phyloP scores from a whole-genome alignment of 2,888 invertebrate genomes.

The Exephanes ischioxanthus region DNA sequence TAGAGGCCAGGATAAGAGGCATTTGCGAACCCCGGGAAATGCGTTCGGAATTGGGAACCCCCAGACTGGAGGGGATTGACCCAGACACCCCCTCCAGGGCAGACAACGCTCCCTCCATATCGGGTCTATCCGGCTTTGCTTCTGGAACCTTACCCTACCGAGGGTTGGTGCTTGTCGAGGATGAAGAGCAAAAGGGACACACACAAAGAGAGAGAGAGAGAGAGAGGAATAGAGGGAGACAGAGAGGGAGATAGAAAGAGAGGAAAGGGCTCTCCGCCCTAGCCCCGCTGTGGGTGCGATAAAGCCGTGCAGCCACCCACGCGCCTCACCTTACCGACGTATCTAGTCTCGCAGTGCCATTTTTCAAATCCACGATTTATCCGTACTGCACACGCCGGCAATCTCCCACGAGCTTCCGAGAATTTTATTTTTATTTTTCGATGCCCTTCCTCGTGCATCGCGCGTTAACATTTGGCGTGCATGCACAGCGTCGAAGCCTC shows the following conservation, averaged over 20 bases:
- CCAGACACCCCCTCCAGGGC: constrained; percentile 84
- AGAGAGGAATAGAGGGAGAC: constrained; percentile 23
- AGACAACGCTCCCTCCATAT: constrained; percentile 77
- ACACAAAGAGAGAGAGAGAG: constrained; percentile 13
- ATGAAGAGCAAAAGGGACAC: constrained; percentile 35
- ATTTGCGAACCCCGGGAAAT: constrained; percentile 83
- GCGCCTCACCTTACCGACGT: constrained; percentile 2
- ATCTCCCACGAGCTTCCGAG: not conserved
- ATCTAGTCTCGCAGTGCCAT: constrained; percentile 11
- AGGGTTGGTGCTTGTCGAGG: constrained; percentile 50
- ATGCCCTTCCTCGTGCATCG: not conserved
- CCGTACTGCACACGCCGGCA: not conserved
- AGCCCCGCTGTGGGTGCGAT: constrained; percentile 40
- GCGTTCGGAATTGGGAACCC: constrained; percentile 82
- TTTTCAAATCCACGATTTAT: not conserved
- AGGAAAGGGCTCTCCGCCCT: constrained; percentile 45
- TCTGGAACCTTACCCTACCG: constrained; percentile 64
- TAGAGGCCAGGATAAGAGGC: constrained; percentile 5
- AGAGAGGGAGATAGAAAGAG: constrained; percentile 24
- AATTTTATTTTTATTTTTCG: constrained; percentile 9
- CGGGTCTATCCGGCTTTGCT: constrained; percentile 44
- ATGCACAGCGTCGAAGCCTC: not conserved
- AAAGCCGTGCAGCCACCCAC: constrained; percentile 48
- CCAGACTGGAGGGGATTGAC: constrained; percentile 84
- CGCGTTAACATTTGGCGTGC: not conserved